phyloP scores from a whole-genome alignment of 2,797 vertebrate species.

The Podargus strigoides region DNA sequence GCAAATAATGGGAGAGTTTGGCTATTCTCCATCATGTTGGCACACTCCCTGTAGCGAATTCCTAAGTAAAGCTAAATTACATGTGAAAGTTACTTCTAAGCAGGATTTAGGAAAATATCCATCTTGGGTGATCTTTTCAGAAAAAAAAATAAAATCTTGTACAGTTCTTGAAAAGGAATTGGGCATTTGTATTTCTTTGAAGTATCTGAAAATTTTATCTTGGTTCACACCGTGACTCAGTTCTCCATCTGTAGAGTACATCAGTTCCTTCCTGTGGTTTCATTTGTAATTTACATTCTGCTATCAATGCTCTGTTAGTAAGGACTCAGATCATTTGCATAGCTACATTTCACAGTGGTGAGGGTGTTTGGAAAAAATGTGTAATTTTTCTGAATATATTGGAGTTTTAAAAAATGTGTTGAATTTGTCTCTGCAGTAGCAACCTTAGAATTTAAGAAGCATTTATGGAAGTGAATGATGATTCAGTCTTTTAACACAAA shows the following conservation, averaged over 20 bases:
- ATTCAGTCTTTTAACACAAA: background rate
- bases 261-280: background rate
- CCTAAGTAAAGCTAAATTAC: background rate
- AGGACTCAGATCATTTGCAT: constrained; percentile 6
- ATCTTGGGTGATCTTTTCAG: background rate
- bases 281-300: constrained; percentile 1
- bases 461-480: background rate
- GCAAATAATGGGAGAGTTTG: background rate
- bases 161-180: background rate
- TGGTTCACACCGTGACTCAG: background rate
- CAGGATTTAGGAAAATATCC: background rate
- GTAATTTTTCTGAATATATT: background rate
- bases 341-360: background rate
- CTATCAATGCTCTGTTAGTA: background rate
- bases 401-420: background rate
- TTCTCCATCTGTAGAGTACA: constrained; percentile 16
- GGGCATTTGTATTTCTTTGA: background rate
- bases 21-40: background rate
- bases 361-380: background rate
- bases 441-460: background rate
- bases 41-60: background rate
- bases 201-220: background rate
- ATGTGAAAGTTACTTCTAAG: background rate
- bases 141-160: background rate
- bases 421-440: background rate